A percentile compares a stretch with the other conserved stretches of the same genome.
Conservation (phyloP, 1,140 invertebrate genomes). For the Cotesia vestalis region DNA sequence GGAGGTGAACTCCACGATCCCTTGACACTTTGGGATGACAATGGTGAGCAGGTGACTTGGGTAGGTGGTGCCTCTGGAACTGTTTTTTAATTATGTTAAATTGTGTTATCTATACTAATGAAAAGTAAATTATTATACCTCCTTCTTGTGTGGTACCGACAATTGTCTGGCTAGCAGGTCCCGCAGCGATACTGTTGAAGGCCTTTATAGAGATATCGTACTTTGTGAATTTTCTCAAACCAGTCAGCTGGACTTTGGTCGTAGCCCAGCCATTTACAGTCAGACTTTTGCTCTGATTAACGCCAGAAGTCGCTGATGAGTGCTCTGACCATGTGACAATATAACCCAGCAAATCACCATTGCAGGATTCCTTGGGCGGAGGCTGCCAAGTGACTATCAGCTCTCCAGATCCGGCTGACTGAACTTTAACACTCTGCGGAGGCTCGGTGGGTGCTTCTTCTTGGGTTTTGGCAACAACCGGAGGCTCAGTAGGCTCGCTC, state of each 20-base stretch:
- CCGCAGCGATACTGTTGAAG: constrained; percentile 85
- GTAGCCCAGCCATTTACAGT: constrained; percentile 74
- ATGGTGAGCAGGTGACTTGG: constrained; percentile 75
- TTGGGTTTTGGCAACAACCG: constrained; percentile 80
- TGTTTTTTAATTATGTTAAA: constrained; percentile 48
- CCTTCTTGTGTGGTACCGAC: constrained; percentile 85
- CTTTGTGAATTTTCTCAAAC: constrained; percentile 80
- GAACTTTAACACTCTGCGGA: constrained; percentile 80
- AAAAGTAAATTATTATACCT: constrained; percentile 64
- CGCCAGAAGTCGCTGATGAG: constrained; percentile 67
- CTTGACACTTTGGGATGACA: constrained; percentile 83
- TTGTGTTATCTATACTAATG: too few species aligned
- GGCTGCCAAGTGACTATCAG: constrained; percentile 84
- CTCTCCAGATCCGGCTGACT: constrained; percentile 80
- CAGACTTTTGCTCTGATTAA: constrained; percentile 69
- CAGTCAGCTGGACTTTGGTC: constrained; percentile 72
- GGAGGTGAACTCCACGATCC: constrained; percentile 86
- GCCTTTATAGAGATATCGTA: constrained; percentile 85
- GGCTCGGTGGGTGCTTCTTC: constrained; percentile 90
- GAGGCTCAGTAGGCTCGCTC: constrained; percentile 75
- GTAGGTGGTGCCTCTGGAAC: constrained; percentile 81
- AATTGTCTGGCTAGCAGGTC: constrained; percentile 78
- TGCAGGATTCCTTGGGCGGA: constrained; percentile 79
- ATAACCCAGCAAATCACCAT: constrained; percentile 86
- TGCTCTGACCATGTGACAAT: constrained; percentile 75